phyloP scores from a whole-genome alignment of 2,888 invertebrate species.

The Ormia ochracea region DNA sequence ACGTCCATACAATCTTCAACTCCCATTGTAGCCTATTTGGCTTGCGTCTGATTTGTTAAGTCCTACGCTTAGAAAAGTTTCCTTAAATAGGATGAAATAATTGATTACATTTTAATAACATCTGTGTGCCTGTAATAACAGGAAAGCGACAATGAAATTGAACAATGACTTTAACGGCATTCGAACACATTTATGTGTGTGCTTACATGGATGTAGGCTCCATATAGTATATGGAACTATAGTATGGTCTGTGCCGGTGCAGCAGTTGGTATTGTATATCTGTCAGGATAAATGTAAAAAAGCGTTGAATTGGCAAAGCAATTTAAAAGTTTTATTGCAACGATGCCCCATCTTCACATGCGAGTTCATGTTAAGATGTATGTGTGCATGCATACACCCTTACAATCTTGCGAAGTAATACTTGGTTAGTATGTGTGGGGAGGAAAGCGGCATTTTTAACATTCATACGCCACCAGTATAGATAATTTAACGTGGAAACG shows the following conservation, averaged over 20 bases:
- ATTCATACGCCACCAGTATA: constrained; percentile 4
- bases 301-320: constrained; percentile 66
- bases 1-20: background rate
- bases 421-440: constrained; percentile 1
- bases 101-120: background rate
- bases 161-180: constrained; percentile 37
- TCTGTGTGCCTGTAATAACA: background rate
- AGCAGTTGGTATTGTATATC: background rate
- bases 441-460: background rate
- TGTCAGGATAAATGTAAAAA: constrained; percentile 32
- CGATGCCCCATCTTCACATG: constrained; percentile 1
- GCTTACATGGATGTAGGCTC: too few species aligned
- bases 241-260: background rate
- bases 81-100: constrained; percentile 17
- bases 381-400: background rate
- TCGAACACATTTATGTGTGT: constrained; percentile 12
- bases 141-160: constrained; percentile 32
- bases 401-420: constrained; percentile 5
- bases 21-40: background rate
- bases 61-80: background rate
- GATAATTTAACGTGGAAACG: constrained; percentile 20
- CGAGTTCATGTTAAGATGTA: background rate
- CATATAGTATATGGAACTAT: background rate
- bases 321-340: constrained; percentile 66
- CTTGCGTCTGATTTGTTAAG: background rate